Conservation (phyloP, 2,113 vertebrate species). For the Brachionichthys hirsutus region DNA sequence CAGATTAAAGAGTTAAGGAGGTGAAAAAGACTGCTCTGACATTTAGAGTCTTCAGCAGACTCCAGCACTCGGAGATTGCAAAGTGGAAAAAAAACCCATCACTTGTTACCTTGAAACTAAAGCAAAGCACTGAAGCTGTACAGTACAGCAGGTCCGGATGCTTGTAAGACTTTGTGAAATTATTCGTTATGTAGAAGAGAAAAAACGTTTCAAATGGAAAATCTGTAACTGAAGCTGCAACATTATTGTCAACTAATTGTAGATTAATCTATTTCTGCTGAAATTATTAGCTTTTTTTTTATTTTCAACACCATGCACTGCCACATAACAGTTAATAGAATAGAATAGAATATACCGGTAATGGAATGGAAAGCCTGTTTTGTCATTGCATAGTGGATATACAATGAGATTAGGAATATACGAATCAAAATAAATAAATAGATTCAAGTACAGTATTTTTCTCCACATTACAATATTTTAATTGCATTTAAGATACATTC, state of each 20-base stretch:
- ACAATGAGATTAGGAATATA: too few species aligned
- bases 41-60: constrained; percentile 65
- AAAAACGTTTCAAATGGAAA: background rate
- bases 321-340: too few species aligned
- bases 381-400: too few species aligned
- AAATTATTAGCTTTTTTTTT: too few species aligned
- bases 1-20: constrained; percentile 59
- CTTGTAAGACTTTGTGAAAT: background rate
- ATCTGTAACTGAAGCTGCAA: background rate
- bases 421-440: too few species aligned
- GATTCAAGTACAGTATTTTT: too few species aligned
- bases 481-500: constrained; percentile 34
- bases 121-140: constrained; percentile 2
- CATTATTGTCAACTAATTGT: background rate
- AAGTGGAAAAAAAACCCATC: constrained; percentile 53
- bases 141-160: background rate
- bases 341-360: too few species aligned
- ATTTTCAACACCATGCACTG: too few species aligned
- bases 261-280: too few species aligned
- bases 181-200: background rate
- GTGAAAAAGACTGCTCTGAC: constrained; percentile 66
- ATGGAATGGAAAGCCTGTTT: too few species aligned
- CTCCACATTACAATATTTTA: background rate
- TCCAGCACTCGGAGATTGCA: constrained; percentile 46
- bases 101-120: constrained; percentile 25